Evolutionary conservation across 2,888 invertebrate genomes (phyloP).

Genomic region (Gerris lacustris): DNA sequence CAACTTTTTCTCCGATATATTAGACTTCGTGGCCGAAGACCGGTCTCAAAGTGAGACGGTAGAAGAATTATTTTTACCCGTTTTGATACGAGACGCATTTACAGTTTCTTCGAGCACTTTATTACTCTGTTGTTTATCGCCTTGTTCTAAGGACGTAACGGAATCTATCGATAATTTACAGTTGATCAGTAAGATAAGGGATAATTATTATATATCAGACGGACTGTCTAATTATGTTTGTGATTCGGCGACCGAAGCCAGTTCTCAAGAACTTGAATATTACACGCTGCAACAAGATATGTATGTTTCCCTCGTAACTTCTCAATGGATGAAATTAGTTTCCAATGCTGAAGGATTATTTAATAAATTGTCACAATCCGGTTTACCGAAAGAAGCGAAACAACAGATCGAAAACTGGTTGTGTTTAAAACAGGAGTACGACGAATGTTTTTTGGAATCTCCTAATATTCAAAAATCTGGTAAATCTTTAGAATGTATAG

Average conservation of each 20-base stretch:
- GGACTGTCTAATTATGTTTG: conserved; percentile 13
- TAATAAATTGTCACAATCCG: conserved; percentile 57
- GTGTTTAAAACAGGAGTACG: conserved; percentile 73
- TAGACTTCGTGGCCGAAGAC: conserved; percentile 9
- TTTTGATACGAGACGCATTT: conserved; percentile 58
- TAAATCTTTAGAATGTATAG: conserved; percentile 43
- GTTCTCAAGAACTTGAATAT: conserved; percentile 14
- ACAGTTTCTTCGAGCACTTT: conserved; percentile 63
- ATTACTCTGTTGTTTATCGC: conserved; percentile 59
- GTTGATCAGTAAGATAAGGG: conserved; percentile 34
- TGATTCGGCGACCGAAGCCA: neutral
- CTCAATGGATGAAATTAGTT: conserved; percentile 69
- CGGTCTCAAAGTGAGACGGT: conserved; percentile 40
- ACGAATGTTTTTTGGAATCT: conserved; percentile 60
- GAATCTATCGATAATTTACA: conserved; percentile 58
- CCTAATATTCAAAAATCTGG: conserved; percentile 39
- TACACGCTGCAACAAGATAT: conserved; percentile 28
- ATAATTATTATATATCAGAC: conserved; percentile 11
- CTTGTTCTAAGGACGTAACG: conserved; percentile 51
- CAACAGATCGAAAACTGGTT: conserved; percentile 73
- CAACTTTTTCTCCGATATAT: conserved; percentile 17
- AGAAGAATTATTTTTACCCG: conserved; percentile 50
- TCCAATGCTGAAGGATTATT: conserved; percentile 75
- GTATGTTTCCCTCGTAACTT: conserved; percentile 62
- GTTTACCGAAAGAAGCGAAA: conserved; percentile 53